Conservation (phyloP, 1,140 invertebrate species). For the Diprion similis region DNA sequence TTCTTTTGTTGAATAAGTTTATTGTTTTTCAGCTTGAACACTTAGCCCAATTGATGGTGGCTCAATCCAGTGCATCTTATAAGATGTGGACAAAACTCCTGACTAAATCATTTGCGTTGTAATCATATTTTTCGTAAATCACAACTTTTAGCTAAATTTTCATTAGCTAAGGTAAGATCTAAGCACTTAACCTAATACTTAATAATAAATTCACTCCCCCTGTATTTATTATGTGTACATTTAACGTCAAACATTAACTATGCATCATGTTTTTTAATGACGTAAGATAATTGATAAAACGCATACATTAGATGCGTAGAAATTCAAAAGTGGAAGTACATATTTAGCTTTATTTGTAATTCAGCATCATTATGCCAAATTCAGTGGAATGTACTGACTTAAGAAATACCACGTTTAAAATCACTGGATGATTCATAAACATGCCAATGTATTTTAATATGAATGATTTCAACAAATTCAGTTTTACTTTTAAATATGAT, state of each 20-base stretch:
- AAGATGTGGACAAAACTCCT: background rate
- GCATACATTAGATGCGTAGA: background rate
- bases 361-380: too few species aligned
- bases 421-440: too few species aligned
- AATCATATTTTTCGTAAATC: constrained; percentile 10
- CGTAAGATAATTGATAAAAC: background rate
- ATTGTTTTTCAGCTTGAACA: constrained; percentile 2
- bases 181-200: background rate
- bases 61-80: background rate
- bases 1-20: background rate
- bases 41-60: background rate
- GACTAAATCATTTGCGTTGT: constrained; percentile 4
- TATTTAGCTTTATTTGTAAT: background rate
- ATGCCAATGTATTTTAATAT: background rate
- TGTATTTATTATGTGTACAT: constrained; percentile 17
- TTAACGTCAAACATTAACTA: background rate
- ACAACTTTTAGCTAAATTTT: constrained; percentile 6
- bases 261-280: constrained; percentile 6
- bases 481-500: background rate
- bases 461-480: background rate
- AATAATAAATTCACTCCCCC: constrained; percentile 1
- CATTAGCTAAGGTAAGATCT: constrained; percentile 7
- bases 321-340: background rate
- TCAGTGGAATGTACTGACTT: too few species aligned
- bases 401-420: too few species aligned